Evolutionary conservation across 2,888 invertebrate species (phyloP).

Genomic region (Dermolepida albohirtum): DNA sequence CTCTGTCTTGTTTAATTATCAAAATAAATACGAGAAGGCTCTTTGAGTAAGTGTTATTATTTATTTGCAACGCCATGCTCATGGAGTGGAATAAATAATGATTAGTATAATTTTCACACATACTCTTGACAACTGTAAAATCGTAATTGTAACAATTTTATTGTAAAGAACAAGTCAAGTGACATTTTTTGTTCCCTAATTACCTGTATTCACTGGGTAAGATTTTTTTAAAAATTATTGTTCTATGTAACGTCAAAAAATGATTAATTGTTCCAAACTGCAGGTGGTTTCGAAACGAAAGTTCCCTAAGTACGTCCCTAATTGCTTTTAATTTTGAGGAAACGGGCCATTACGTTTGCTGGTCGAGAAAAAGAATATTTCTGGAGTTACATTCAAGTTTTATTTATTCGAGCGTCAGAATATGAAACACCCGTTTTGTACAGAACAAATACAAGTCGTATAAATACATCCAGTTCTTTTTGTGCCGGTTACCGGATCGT

Average conservation of each 20-base stretch:
- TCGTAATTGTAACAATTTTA: constrained; percentile 12
- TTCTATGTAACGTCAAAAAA: constrained; percentile 17
- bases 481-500: no score
- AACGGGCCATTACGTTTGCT: no score
- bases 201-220: constrained; percentile 2
- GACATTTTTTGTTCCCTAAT: constrained; percentile 3
- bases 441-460: no score
- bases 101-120: constrained; percentile 9
- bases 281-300: constrained; percentile 22
- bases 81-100: constrained; percentile 9
- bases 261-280: constrained; percentile 36
- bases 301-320: constrained; percentile 31
- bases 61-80: constrained; percentile 3
- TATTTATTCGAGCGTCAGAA: no score
- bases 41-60: no score
- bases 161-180: neutral
- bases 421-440: no score
- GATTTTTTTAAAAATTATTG: constrained; percentile 1
- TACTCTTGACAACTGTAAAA: constrained; percentile 13
- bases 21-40: no score
- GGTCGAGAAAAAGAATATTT: no score
- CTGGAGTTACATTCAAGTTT: no score
- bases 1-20: no score
- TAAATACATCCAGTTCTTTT: no score
- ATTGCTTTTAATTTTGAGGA: no score